Evolutionary conservation across 2,113 vertebrate genomes (phyloP).

Genomic region (Motacilla tschutschensis): DNA sequence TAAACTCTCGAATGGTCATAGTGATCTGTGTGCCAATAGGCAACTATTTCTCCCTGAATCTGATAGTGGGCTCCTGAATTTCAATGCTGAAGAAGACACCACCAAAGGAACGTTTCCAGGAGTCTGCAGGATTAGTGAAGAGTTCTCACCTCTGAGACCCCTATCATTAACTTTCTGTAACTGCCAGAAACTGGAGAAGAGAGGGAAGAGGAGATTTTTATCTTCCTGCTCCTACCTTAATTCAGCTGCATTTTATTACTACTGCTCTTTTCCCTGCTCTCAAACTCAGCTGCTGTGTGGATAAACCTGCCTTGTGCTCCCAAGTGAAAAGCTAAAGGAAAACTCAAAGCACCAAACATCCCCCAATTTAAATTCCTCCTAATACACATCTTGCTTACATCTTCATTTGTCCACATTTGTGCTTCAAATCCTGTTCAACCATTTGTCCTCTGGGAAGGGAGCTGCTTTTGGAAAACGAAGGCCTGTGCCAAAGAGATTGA

Average conservation of each 20-base stretch:
- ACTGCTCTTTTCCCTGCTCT: neutral
- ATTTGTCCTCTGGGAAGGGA: neutral
- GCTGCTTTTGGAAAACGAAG: neutral
- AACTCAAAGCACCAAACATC: neutral
- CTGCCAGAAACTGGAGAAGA: neutral
- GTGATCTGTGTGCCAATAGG: neutral
- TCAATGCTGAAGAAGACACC: neutral
- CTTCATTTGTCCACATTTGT: neutral
- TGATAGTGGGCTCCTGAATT: neutral
- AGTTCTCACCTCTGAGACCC: neutral
- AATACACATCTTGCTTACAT: neutral
- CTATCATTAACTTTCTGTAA: neutral
- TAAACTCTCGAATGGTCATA: neutral
- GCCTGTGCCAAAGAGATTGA: neutral
- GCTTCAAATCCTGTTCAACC: neutral
- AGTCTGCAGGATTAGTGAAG: neutral
- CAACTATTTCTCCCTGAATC: conserved; percentile 1
- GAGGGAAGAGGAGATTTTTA: neutral
- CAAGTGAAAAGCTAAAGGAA: neutral
- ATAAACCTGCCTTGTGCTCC: neutral
- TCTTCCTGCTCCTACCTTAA: neutral
- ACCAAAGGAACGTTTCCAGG: neutral
- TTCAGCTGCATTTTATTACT: neutral
- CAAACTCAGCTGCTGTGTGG: neutral
- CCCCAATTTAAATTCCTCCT: neutral